Conservation (phyloP, 2,113 vertebrate species). For the Leucopternis melanops region DNA sequence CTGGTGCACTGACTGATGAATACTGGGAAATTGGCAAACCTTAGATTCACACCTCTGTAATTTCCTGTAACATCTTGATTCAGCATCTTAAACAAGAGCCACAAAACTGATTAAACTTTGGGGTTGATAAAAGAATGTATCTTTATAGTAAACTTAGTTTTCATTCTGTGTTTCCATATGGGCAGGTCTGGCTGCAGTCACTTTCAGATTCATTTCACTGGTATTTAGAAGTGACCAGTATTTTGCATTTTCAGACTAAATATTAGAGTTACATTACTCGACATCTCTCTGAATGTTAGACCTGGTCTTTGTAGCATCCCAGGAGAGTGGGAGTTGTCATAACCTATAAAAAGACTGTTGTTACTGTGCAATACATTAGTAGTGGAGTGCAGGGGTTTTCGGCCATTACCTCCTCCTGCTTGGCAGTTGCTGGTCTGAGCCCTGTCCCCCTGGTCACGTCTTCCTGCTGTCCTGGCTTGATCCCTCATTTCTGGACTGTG, state of each 20-base stretch:
- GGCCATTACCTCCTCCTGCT: not conserved
- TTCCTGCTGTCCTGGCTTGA: not conserved
- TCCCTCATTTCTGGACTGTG: not conserved
- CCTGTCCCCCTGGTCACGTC: not conserved
- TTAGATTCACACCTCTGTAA: not conserved
- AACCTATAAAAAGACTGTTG: too few species aligned
- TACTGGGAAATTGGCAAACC: not conserved
- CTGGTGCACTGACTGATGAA: not conserved
- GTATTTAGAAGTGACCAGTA: not conserved
- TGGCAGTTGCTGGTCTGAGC: not conserved
- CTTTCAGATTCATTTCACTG: not conserved
- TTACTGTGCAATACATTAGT: not conserved
- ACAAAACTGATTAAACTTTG: not conserved
- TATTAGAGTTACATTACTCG: not conserved
- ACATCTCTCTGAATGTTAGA: not conserved
- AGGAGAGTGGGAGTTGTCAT: not conserved
- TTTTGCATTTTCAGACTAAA: not conserved
- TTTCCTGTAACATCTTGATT: not conserved
- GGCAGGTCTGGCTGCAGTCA: not conserved
- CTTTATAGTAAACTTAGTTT: not conserved
- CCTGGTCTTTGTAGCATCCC: not conserved
- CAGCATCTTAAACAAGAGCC: not conserved
- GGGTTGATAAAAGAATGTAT: not conserved
- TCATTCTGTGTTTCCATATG: not conserved
- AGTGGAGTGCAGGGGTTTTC: not conserved